These are phyloP conservation scores for Tarsius wallacei DNA, from an alignment of 2,797 vertebrate genomes.

Conservation along the genomic window DNA sequence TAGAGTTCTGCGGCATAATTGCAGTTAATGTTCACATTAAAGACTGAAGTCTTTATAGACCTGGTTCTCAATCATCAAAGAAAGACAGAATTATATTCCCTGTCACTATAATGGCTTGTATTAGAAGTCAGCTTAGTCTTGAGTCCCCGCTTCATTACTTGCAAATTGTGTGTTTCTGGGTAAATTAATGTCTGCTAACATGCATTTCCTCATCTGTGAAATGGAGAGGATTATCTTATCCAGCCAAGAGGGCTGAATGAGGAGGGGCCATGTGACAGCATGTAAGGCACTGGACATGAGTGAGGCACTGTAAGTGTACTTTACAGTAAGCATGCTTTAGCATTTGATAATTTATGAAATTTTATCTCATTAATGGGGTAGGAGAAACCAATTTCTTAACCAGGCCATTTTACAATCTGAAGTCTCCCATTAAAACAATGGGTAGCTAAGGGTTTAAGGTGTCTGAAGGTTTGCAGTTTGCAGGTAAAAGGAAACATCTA, in stretches of 20 bases:
- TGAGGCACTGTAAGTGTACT: rapidly evolving
- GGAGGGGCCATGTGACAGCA: background rate
- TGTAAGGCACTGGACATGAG: rapidly evolving
- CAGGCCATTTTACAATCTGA: background rate
- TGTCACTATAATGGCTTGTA: background rate
- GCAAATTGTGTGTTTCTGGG: background rate
- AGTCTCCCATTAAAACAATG: background rate
- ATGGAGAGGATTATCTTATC: background rate
- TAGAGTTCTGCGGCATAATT: background rate
- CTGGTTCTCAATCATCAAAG: background rate
- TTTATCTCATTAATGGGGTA: background rate
- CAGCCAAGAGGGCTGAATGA: rapidly evolving
- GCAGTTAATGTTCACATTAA: background rate
- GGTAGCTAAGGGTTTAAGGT: background rate
- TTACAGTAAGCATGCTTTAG: background rate
- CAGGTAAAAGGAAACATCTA: background rate
- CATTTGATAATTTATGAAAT: background rate
- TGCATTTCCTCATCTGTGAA: background rate
- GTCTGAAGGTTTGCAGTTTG: background rate
- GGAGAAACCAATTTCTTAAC: background rate
- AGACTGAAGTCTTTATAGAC: background rate
- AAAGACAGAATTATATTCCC: background rate
- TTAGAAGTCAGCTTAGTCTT: background rate
- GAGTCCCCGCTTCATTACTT: background rate
- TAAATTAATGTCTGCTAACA: rapidly evolving